These are phyloP conservation scores for Agriotes lineatus DNA, from an alignment of 2,888 invertebrate genomes.

Conservation along the genomic window DNA sequence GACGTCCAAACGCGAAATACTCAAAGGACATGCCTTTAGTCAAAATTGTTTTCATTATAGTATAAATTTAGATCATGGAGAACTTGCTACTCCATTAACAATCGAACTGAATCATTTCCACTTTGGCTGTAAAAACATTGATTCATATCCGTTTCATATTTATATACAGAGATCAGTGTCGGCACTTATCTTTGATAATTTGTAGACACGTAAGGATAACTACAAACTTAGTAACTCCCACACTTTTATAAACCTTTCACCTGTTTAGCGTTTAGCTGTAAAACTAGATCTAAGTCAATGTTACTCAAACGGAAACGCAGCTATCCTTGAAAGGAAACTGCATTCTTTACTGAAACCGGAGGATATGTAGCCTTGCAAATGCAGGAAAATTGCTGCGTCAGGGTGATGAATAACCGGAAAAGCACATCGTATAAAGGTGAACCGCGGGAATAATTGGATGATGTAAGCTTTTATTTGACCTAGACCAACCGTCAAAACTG, in stretches of 20 bases:
- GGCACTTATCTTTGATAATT: not conserved
- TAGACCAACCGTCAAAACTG: too few species aligned
- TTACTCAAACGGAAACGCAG: not conserved
- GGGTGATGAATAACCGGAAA: not conserved
- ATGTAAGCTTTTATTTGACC: constrained; percentile 11
- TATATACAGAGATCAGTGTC: too few species aligned
- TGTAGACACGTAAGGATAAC: constrained; percentile 1
- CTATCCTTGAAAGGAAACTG: too few species aligned
- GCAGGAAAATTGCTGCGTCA: too few species aligned
- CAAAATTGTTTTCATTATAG: too few species aligned
- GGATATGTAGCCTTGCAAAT: too few species aligned
- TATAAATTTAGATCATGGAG: constrained; percentile 6
- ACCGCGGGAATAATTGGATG: not conserved
- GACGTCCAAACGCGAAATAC: too few species aligned
- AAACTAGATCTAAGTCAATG: constrained; percentile 19
- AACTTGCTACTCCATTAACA: not conserved
- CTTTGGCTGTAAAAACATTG: not conserved
- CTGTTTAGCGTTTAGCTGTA: not conserved
- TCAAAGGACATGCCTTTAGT: too few species aligned
- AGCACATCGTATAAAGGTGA: not conserved
- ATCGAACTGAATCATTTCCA: not conserved
- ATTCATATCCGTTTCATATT: not conserved
- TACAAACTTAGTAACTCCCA: not conserved
- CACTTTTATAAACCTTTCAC: not conserved
- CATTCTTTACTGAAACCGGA: too few species aligned